Evolutionary conservation across 2,888 invertebrate genomes (phyloP), one percentile per base, ranked within the genome.

Genomic region (Noctua comes): DNA sequence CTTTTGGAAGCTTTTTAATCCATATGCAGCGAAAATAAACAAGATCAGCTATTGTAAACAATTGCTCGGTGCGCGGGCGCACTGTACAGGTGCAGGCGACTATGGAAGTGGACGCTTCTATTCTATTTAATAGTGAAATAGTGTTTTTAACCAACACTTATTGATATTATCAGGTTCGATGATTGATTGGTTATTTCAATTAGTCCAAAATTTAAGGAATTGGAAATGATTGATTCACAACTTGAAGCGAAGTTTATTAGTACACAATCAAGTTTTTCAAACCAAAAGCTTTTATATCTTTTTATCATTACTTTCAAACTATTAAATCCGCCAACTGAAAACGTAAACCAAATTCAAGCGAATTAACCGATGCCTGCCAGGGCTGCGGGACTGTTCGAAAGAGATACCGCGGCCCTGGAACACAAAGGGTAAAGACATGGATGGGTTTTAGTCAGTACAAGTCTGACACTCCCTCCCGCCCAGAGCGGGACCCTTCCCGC

Each of bases 11-110:
- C 96, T 96, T 96, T 96, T 96, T 96, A 96, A 96, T 96, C 96
- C 96, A 96, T 96, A 96, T 94, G 94, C 91, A 95, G 94, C 86
- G 90, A 95, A 96, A 96, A 97, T 95, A 97, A 96, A 96, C 96
- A 96, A 92, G 85, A 91, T 91, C 91, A 83, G 85, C 84, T 93
- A 93, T 92, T 95, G 93, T 96, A 96, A 96, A 96, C 96, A 97
- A 93, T 91, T 85, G 84, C 88, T 76, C 87, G 88, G 87, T 91
- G 91, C 90, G 88, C 90, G 79, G 85, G 88, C 88, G 88, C 86
- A 89, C 40, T 27, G 92, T 92, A 94, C 92, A 93, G 83, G 68
- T 82, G 81, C 88, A 83, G 81, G 90, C 73, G 75, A 83, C 59
- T 83, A 65, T 90, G 85, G 68, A 64, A 18, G 18, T 24, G 6